Evolutionary conservation across 2,888 invertebrate genomes (phyloP).

Genomic region (Lasioglossum malachurum): DNA sequence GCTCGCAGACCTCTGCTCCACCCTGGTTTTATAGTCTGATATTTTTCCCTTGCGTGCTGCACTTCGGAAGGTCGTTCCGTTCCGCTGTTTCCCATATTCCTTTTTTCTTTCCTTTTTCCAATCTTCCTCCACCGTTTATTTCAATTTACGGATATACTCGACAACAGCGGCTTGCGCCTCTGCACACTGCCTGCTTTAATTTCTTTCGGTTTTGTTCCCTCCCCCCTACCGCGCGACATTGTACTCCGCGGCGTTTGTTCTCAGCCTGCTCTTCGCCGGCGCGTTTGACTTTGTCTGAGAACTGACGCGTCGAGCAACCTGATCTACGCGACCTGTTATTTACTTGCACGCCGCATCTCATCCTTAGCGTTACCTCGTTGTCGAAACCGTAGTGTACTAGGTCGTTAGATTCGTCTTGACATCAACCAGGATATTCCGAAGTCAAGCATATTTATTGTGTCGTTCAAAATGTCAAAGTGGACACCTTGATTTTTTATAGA

Average conservation of each 20-base stretch:
- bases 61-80: conserved; percentile 14
- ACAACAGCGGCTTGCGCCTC: neutral
- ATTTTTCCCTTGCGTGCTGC: conserved; percentile 19
- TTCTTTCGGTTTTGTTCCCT: neutral
- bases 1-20: neutral
- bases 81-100: neutral
- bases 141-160: neutral
- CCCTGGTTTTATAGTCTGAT: neutral
- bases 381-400: too few relatives aligned
- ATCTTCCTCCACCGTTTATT: conserved; percentile 1
- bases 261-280: neutral
- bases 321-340: neutral
- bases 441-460: too few relatives aligned
- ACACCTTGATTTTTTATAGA: too few relatives aligned
- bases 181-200: neutral
- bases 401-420: too few relatives aligned
- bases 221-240: neutral
- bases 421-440: too few relatives aligned
- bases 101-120: neutral
- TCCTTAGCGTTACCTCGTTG: too few relatives aligned
- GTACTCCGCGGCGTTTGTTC: neutral
- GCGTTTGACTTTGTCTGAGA: neutral
- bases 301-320: neutral
- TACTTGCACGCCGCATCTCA: too few relatives aligned
- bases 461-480: too few relatives aligned